Base-by-base conservation (phyloP, 2,888 invertebrate species). In the Candidula unifasciata region DNA sequence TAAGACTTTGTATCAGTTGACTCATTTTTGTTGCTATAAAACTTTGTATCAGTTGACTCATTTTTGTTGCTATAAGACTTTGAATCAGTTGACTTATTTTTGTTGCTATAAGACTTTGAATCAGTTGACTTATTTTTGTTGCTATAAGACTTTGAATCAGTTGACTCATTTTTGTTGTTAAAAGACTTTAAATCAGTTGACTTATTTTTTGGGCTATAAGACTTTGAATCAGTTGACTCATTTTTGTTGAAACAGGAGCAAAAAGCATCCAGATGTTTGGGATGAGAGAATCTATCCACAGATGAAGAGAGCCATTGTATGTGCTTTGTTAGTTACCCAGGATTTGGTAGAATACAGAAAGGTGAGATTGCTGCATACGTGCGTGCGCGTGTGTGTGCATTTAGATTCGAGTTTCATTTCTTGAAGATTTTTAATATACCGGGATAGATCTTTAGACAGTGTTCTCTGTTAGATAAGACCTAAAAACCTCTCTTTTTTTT, bases 281-380 rank as follows among this genome's bases (percentile, higher is more conserved):
- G 95, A 96, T 82, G 95, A 96, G 3, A 94, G 95, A 73, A 96
- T 98, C 88, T 97, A 96, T 93, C 96, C 97, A 8, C 96, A 96
- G 81, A 97, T 98, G 96, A 96, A 96, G 89, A 96, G 96, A 90
- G 96, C 96, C 68, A 96, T 98, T 52, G 95, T 96, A 24, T 96
- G 96, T n/a, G 96, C 97, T 35, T 95, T 97, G 93, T 94, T 97
- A 83, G 96, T 96, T 80, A 96, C 97, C 79, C 96, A 97, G 93
- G 94, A 94, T 86, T 90, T 92, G 33, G 92, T 94, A 0, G 94
- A 94, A 84, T 92, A 92, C 78, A 89, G 93, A 88, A 93, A 93
- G 93, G 94, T 93, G 85, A 69, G 87, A 57, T 21, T 3, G n/a
- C 10, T 44, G 44, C 44, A 44, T 13, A n/a, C n/a, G n/a, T n/a